Base-by-base conservation (phyloP, 2,113 vertebrate species). In the Anseranas semipalmata region DNA sequence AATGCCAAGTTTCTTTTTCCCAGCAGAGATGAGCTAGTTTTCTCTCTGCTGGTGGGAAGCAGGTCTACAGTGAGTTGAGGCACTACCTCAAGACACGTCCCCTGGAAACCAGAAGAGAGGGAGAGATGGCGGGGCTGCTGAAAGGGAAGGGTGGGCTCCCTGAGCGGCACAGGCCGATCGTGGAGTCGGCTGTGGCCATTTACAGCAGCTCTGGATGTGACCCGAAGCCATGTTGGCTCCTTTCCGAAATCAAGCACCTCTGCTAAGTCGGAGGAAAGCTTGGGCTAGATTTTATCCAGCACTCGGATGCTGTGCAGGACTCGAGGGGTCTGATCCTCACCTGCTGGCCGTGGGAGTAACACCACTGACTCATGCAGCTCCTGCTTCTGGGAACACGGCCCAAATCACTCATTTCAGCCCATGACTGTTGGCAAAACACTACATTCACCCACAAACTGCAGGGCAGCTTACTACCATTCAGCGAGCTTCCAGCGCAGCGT, bases 371-470 rank as follows among this genome's bases (percentile, higher is more conserved):
- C 89, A 65, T 28, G 12, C 32, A 50, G 74, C 62, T 92, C 84
- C 83, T 41, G 3, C 17, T 82, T 78, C 90, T 96, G 95, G 95
- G 94, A 96, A 95, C 4, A 0, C 0, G 0, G 77, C 92, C 95
- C n/a, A 1, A 85, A 76, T 71, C 78, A 89, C 81, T 95, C 91
- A 45, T 87, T 92, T 85, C 33, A 75, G 90, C 45, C 48, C 41
- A 33, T 2, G 5, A 32, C 62, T 91, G 89, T 89, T 96, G 96
- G 92, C 90, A 95, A 95, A 97, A 95, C 91, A 95, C 10, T 0
- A 43, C 59, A 33, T 93, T 96, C 89, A 93, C 96, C 94, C 96
- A 92, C 89, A 97, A 94, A 95, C 70, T 85, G 55, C 7, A 0
- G 92, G 91, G 91, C 74, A 96, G 67, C 45, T 89, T 11, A 9